Base-by-base conservation (phyloP, 2,113 vertebrate genomes). In the Silurus glanis region DNA sequence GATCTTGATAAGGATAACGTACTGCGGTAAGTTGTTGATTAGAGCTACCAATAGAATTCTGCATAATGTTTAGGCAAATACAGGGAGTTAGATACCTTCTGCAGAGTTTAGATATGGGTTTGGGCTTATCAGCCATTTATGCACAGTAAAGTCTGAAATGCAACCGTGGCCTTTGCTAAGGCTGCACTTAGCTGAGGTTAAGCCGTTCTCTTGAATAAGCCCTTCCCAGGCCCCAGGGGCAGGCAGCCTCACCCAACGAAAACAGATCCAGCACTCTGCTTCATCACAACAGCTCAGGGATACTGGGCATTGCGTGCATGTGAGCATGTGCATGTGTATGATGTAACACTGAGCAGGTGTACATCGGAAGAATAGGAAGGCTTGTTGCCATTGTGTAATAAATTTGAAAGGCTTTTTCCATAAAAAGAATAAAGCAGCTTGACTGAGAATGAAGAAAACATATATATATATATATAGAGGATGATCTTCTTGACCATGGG, bases 321-420 rank as follows among this genome's bases (percentile, higher is more conserved):
- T 66, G 75, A 72, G 19, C 28, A 47, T 84, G 74, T 83, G 66
- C n/a, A 49, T 69, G 37, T 75, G 19, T 61, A 72, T 88, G 82
- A 79, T 82, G 71, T 85, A 84, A 89, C 58, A 51, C 56, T 81
- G 74, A 75, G 83, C 66, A 84, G 86, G 47, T 71, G 47, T 74
- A 58, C 37, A 9, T 25, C 10, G n/a, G 58, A 71, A 81, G n/a
- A 78, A 85, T 51, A 82, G 78, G 82, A 81, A 82, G 62, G 62
- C 25, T 78, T 28, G 9, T n/a, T 71, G 28, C 53, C 19, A 47
- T 17, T 37, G 67, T 25, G 78, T 49, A 58, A 45, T 51, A 49
- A 71, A 37, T 66, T 71, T 66, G 56, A 83, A 53, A 86, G 25
- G 23, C 51, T 82, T 51, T 82, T 51, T 69, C 55, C 51, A 47